Evolutionary conservation across 2,888 invertebrate species (phyloP).

Genomic region (Erebia aethiops): DNA sequence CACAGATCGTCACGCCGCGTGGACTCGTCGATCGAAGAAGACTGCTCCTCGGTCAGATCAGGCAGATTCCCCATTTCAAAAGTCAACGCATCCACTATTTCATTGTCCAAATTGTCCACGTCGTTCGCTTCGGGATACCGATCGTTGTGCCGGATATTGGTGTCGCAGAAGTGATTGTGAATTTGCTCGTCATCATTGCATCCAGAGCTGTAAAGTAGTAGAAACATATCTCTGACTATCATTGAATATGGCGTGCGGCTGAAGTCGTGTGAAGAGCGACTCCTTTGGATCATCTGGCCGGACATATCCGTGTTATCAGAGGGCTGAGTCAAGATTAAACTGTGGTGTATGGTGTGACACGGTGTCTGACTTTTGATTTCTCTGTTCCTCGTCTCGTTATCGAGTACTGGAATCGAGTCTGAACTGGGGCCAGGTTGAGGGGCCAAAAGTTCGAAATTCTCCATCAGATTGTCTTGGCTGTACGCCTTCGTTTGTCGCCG

Average conservation of each 20-base stretch:
- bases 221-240: constrained; percentile 45
- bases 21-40: constrained; percentile 69
- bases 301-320: constrained; percentile 54
- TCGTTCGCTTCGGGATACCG: constrained; percentile 71
- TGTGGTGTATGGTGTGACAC: constrained; percentile 54
- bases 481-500: constrained; percentile 51
- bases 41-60: constrained; percentile 70
- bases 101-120: constrained; percentile 67
- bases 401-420: constrained; percentile 25
- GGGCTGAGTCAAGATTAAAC: constrained; percentile 52
- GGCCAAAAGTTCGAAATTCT: constrained; percentile 34
- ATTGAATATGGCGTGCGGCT: constrained; percentile 31
- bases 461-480: constrained; percentile 51
- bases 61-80: constrained; percentile 69
- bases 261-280: constrained; percentile 61
- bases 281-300: constrained; percentile 53
- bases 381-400: constrained; percentile 34
- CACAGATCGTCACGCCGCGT: constrained; percentile 66
- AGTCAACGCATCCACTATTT: constrained; percentile 68
- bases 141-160: constrained; percentile 74
- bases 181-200: constrained; percentile 34
- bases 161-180: constrained; percentile 58
- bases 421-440: constrained; percentile 38
- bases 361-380: constrained; percentile 33
- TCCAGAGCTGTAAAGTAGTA: constrained; percentile 49